Conservation (phyloP, 2,797 vertebrate genomes). For the Somateria mollissima region DNA sequence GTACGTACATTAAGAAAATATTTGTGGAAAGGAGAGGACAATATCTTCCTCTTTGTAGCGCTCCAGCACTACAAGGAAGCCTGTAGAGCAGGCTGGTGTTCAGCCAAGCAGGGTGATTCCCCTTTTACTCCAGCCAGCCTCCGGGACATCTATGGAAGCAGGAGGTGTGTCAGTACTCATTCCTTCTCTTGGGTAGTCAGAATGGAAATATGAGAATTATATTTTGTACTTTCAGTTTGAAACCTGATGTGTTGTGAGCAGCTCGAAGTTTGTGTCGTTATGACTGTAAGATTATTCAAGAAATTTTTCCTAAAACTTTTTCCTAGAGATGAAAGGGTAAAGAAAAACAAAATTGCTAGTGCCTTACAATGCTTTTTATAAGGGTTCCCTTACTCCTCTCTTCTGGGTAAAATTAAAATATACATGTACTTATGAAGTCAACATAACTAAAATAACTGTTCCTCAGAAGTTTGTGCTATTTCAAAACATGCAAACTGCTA, state of each 20-base stretch:
- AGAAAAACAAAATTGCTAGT: not conserved
- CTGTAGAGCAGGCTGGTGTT: not conserved
- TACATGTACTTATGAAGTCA: accelerated
- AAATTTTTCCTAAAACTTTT: not conserved
- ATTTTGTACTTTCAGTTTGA: not conserved
- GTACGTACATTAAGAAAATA: not conserved
- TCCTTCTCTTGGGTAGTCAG: not conserved
- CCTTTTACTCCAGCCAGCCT: not conserved
- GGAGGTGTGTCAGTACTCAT: not conserved
- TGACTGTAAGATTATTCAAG: not conserved
- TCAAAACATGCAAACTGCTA: not conserved
- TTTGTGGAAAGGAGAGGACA: not conserved
- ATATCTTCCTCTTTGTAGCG: not conserved
- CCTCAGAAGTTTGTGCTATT: not conserved
- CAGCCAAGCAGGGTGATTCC: not conserved
- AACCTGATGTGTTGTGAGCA: not conserved
- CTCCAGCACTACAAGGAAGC: not conserved
- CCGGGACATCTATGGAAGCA: not conserved
- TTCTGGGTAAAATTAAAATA: not conserved
- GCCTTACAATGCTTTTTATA: not conserved
- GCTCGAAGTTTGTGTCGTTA: not conserved
- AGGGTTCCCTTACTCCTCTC: not conserved
- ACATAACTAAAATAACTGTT: not conserved
- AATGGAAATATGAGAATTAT: not conserved
- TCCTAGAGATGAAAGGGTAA: not conserved